Conservation (phyloP, 2,113 vertebrate species). For the Gymnobelideus leadbeateri region DNA sequence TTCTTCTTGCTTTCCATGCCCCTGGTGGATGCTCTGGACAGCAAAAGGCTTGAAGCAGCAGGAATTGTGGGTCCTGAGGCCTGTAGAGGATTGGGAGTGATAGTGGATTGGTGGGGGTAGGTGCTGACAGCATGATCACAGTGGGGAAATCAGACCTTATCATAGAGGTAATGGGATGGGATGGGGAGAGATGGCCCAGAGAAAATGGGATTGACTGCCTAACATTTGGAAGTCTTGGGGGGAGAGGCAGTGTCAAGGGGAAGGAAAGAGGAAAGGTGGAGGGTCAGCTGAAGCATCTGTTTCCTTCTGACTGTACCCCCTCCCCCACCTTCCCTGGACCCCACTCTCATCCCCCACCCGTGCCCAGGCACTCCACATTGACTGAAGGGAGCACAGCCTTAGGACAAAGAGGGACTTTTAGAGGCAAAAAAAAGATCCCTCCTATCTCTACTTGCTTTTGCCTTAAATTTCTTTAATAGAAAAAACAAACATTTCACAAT, state of each 20-base stretch:
- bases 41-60: neutral
- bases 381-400: neutral
- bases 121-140: neutral
- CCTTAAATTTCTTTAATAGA: neutral
- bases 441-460: neutral
- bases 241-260: neutral
- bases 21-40: neutral
- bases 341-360: neutral
- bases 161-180: accelerated
- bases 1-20: neutral
- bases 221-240: slow-evolving; percentile 13
- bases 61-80: neutral
- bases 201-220: neutral
- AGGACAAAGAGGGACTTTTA: neutral
- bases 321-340: no score
- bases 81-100: neutral
- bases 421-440: neutral
- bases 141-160: neutral
- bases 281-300: neutral
- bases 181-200: neutral
- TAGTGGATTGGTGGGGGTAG: neutral
- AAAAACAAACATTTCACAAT: neutral
- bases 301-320: neutral
- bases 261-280: neutral
- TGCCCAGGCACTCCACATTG: neutral